phyloP scores from a whole-genome alignment of 2,888 invertebrate genomes.

The Mylabris sibirica region DNA sequence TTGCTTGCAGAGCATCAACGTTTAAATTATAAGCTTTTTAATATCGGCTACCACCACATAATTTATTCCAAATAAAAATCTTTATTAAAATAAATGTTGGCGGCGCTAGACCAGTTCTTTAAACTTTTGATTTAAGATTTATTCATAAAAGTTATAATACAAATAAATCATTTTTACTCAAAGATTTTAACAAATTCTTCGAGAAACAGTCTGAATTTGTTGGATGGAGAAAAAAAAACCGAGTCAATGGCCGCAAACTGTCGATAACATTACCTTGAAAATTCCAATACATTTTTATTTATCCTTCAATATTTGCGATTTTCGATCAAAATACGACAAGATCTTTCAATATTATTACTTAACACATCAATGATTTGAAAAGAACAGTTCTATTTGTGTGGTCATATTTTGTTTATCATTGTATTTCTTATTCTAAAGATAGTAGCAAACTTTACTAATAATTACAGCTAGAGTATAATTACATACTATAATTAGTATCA shows the following conservation, averaged over 20 bases:
- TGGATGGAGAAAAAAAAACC: not conserved
- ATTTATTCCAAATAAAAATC: not conserved
- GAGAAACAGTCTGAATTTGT: not conserved
- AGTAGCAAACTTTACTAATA: not conserved
- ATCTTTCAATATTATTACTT: not conserved
- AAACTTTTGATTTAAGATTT: not conserved
- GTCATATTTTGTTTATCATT: not conserved
- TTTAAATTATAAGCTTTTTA: not conserved
- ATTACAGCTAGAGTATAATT: not conserved
- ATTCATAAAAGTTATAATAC: not conserved
- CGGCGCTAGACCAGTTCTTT: not conserved
- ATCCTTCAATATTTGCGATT: not conserved
- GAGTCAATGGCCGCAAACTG: not conserved
- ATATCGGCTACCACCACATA: not conserved
- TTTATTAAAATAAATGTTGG: slow-evolving; percentile 5
- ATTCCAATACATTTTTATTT: not conserved
- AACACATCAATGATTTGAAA: not conserved
- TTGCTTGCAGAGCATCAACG: not conserved
- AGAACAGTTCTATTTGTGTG: not conserved
- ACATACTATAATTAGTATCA: too few relatives aligned
- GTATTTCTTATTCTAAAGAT: not conserved
- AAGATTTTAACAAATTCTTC: not conserved
- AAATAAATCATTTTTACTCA: not conserved
- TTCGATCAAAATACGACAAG: not conserved
- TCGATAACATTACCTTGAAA: not conserved